Conservation (phyloP, 2,888 invertebrate species). For the Gerosis bhagava region DNA sequence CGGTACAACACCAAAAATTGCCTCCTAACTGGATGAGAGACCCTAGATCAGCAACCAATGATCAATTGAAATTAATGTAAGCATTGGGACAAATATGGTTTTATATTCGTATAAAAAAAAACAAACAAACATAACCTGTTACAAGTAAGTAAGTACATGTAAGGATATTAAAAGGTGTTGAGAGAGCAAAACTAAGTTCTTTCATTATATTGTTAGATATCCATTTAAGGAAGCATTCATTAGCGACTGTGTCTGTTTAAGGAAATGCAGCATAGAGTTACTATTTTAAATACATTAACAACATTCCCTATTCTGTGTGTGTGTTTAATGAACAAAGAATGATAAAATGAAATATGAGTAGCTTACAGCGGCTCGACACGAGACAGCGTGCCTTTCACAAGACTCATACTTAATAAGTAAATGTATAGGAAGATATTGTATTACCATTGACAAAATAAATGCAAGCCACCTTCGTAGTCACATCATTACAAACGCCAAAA, state of each 20-base stretch:
- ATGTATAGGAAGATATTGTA: constrained; percentile 13
- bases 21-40: too few species aligned
- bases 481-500: constrained; percentile 5
- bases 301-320: constrained; percentile 1
- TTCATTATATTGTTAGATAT: constrained; percentile 10
- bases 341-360: constrained; percentile 11
- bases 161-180: constrained; percentile 18
- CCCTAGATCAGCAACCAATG: too few species aligned
- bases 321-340: constrained; percentile 9
- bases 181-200: constrained; percentile 1
- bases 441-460: constrained; percentile 22
- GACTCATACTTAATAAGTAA: constrained; percentile 13
- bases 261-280: constrained; percentile 8
- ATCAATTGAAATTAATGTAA: too few species aligned
- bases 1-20: too few species aligned
- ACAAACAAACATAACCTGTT: too few species aligned
- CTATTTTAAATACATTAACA: constrained; percentile 4
- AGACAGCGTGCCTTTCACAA: constrained; percentile 10
- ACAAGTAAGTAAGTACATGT: background rate
- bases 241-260: constrained; percentile 9
- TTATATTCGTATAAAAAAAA: too few species aligned
- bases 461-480: background rate
- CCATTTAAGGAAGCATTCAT: constrained; percentile 10
- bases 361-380: background rate
- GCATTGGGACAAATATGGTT: too few species aligned